These are phyloP conservation scores for Nasonia oneida DNA, from an alignment of 2,888 invertebrate species.

Conservation along the genomic window DNA sequence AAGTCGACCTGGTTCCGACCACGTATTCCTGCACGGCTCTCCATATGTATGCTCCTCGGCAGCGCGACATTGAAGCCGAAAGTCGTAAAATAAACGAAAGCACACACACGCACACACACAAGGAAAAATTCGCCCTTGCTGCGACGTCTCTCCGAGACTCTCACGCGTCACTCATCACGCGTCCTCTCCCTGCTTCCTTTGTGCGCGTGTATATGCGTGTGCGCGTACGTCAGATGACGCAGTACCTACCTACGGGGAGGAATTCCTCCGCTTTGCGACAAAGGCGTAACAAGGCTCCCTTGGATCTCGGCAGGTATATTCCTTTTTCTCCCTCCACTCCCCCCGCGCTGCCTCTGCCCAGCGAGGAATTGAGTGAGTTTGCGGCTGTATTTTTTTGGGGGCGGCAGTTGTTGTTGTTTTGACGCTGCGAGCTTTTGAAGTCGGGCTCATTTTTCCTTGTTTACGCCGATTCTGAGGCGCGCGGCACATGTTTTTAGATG, in stretches of 20 bases:
- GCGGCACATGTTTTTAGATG: not conserved
- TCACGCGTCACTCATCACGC: not conserved
- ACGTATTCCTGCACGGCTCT: not conserved
- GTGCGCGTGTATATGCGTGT: not conserved
- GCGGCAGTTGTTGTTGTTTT: not conserved
- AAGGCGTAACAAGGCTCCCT: slow-evolving; percentile 38
- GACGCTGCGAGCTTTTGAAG: not conserved
- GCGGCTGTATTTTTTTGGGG: not conserved
- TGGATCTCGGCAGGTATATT: not conserved
- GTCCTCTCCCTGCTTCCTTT: not conserved
- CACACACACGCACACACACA: not conserved
- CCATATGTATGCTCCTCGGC: not conserved
- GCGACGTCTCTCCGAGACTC: not conserved
- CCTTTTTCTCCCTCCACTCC: not conserved
- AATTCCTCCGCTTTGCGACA: not conserved
- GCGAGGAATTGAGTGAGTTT: not conserved
- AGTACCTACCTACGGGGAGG: not conserved
- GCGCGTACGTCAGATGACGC: not conserved
- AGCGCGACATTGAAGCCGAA: not conserved
- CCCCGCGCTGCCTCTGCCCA: not conserved
- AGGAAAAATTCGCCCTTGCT: not conserved
- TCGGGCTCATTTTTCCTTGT: too few species aligned
- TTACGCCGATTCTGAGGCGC: too few species aligned
- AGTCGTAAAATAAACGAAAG: not conserved
- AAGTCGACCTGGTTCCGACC: not conserved